A percentile compares a stretch with the other conserved stretches of the same genome.
These are phyloP conservation scores for Cricetomys ansorgei DNA, from an alignment of 2,113 vertebrate species.

Conservation along the genomic window DNA sequence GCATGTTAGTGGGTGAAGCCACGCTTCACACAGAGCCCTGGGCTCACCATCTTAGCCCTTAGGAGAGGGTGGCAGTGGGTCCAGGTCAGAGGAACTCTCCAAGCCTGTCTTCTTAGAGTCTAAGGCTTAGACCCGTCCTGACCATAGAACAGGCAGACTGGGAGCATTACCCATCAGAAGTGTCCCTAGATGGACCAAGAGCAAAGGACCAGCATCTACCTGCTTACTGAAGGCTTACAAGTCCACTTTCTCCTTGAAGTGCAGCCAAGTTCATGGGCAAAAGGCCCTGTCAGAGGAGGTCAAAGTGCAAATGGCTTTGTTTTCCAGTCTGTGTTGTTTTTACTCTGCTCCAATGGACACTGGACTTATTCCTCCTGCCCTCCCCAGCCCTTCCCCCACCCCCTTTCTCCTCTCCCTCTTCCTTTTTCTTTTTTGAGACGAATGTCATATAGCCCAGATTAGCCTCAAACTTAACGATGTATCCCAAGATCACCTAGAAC, in stretches of 20 bases:
- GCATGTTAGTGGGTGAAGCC: neutral
- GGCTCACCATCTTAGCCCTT: rapidly evolving
- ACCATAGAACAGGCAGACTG: rapidly evolving
- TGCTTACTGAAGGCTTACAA: neutral
- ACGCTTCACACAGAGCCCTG: neutral
- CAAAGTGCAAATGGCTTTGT: neutral
- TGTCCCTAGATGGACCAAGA: neutral
- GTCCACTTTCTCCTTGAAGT: neutral
- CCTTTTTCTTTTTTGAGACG: neutral
- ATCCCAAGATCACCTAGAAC: neutral
- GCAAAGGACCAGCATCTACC: neutral
- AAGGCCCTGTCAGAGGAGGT: neutral
- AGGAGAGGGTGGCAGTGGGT: rapidly evolving
- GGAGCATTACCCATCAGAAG: neutral
- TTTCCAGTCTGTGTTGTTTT: neutral
- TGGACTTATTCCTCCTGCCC: neutral
- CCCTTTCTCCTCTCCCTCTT: neutral
- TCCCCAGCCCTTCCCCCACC: too few relatives aligned
- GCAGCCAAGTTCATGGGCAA: neutral
- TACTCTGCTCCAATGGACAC: neutral
- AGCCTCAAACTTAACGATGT: neutral
- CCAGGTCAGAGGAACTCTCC: neutral
- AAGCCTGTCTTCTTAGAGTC: neutral
- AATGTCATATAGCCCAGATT: neutral
- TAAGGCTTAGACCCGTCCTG: rapidly evolving